Evolutionary conservation across 1,140 invertebrate species (phyloP).

Genomic region (Spodoptera litura): DNA sequence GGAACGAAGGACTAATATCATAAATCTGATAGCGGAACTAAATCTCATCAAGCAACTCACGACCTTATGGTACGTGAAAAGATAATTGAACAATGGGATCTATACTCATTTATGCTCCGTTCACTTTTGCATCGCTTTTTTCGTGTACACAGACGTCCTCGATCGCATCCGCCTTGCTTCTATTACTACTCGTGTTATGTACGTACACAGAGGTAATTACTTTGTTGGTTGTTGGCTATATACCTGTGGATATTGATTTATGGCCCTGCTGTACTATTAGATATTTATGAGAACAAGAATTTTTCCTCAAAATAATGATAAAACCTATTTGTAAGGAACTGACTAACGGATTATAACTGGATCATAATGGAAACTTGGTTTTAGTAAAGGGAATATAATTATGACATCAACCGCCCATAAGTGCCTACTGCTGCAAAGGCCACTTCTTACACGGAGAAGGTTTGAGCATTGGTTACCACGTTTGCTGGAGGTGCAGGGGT

Average conservation of each 20-base stretch:
- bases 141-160: slow-evolving; percentile 48
- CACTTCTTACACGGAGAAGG: too few species aligned
- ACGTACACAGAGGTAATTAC: slow-evolving; percentile 1
- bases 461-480: too few species aligned
- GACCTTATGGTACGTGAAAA: slow-evolving; percentile 45
- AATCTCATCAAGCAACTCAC: slow-evolving; percentile 39
- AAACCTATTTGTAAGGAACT: too few species aligned
- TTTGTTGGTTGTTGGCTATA: neutral
- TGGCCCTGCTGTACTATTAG: neutral
- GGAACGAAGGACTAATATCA: slow-evolving; percentile 2
- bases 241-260: slow-evolving; percentile 1
- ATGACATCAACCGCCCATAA: too few species aligned
- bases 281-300: neutral
- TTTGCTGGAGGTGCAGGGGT: too few species aligned
- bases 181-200: slow-evolving; percentile 34
- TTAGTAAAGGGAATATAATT: too few species aligned
- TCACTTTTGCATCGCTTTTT: slow-evolving; percentile 57
- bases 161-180: slow-evolving; percentile 49
- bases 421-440: too few species aligned
- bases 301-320: too few species aligned
- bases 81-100: slow-evolving; percentile 51
- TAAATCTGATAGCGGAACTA: slow-evolving; percentile 44
- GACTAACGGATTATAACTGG: too few species aligned
- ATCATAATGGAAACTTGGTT: too few species aligned
- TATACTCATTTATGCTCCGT: slow-evolving; percentile 43